These are phyloP conservation scores for Vespertilio murinus DNA, from an alignment of 2,797 vertebrate genomes.

Conservation along the genomic window DNA sequence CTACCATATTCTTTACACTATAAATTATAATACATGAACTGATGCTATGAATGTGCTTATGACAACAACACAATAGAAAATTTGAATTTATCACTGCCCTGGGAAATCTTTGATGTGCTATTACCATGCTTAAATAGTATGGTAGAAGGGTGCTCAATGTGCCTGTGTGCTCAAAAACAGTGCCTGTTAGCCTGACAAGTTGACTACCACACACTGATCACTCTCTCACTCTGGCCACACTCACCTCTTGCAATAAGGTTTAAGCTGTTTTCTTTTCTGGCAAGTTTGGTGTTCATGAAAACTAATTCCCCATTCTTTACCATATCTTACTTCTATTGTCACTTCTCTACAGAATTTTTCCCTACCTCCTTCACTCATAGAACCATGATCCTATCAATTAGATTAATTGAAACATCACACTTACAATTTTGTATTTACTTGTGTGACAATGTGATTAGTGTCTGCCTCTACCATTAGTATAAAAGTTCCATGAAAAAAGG, in stretches of 20 bases:
- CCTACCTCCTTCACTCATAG: background rate
- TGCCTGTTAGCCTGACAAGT: background rate
- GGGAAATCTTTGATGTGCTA: background rate
- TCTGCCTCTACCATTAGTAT: conserved; percentile 2
- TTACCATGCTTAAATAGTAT: background rate
- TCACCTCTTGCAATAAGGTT: background rate
- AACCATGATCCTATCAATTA: background rate
- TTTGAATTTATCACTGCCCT: conserved; percentile 9
- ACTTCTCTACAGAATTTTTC: conserved; percentile 29
- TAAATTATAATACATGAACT: conserved; percentile 24
- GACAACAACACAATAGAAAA: background rate
- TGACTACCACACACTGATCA: background rate
- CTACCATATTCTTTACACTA: background rate
- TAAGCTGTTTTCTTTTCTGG: background rate
- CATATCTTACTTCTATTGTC: background rate
- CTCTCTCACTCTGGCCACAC: background rate
- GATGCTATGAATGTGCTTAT: background rate
- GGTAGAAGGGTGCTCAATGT: background rate
- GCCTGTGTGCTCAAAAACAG: background rate
- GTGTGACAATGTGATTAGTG: background rate
- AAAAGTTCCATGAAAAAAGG: background rate
- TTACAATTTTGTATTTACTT: background rate
- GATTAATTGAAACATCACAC: background rate
- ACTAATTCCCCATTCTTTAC: background rate
- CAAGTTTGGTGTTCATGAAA: background rate